Evolutionary conservation across 1,140 invertebrate genomes (phyloP).

Genomic region (Lepidurus apus): DNA sequence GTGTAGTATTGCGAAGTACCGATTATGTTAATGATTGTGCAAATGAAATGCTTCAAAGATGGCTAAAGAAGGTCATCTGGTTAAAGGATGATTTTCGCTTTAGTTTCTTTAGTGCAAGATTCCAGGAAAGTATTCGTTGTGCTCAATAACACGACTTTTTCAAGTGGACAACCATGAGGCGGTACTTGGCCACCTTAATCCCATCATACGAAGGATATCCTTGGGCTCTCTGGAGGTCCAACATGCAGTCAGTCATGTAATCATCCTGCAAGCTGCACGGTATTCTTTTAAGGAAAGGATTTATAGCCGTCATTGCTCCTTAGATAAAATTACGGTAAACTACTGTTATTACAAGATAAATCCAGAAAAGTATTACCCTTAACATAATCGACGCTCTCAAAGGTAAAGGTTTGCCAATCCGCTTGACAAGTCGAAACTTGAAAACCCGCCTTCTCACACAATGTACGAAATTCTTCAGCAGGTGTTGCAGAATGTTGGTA

Average conservation of each 20-base stretch:
- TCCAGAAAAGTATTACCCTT: slow-evolving; percentile 49
- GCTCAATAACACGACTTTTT: too few species aligned
- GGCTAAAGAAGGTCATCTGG: too few species aligned
- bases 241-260: too few species aligned
- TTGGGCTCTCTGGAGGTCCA: too few species aligned
- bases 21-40: too few species aligned
- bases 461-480: slow-evolving; percentile 53
- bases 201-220: slow-evolving; percentile 35
- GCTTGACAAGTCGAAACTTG: slow-evolving; percentile 56
- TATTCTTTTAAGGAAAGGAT: background rate
- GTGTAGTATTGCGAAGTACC: too few species aligned
- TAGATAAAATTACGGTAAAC: slow-evolving; percentile 51
- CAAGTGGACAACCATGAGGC: slow-evolving; percentile 41
- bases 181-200: slow-evolving; percentile 39
- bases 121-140: background rate
- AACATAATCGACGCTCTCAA: slow-evolving; percentile 50
- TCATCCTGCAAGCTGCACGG: too few species aligned
- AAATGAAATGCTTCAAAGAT: too few species aligned
- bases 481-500: slow-evolving; percentile 51
- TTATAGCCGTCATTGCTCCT: slow-evolving; percentile 40
- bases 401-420: slow-evolving; percentile 57
- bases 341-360: slow-evolving; percentile 54
- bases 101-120: background rate
- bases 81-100: too few species aligned
- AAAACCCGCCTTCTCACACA: slow-evolving; percentile 61